These are phyloP conservation scores for Diarsia rubi DNA, from an alignment of 2,888 invertebrate species.

Conservation along the genomic window DNA sequence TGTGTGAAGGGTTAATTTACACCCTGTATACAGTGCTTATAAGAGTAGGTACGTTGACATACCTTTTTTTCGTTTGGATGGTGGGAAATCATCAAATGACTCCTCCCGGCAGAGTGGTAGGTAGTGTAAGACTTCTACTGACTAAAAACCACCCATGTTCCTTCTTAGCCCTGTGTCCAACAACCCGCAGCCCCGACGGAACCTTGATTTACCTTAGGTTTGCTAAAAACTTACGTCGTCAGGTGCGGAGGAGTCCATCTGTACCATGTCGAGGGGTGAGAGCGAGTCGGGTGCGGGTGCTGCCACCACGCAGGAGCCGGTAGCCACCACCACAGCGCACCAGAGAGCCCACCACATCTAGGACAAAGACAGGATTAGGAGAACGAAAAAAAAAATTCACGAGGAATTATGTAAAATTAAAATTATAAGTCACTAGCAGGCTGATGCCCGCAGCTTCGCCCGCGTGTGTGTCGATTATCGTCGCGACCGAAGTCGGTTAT, in stretches of 20 bases:
- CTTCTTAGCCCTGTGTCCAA: too few relatives aligned
- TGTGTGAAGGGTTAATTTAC: too few relatives aligned
- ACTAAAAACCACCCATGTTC: too few relatives aligned
- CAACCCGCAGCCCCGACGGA: too few relatives aligned
- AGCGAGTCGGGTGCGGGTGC: constrained; percentile 80
- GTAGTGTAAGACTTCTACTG: too few relatives aligned
- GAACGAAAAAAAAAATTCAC: not conserved
- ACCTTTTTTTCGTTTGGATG: too few relatives aligned
- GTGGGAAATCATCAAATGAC: too few relatives aligned
- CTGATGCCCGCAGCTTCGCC: too few relatives aligned
- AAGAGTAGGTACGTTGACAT: too few relatives aligned
- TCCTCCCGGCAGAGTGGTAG: too few relatives aligned
- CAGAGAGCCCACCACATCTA: constrained; percentile 89
- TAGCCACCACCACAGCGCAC: constrained; percentile 82
- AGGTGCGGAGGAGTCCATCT: constrained; percentile 81
- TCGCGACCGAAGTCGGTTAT: too few relatives aligned
- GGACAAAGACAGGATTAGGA: constrained; percentile 30
- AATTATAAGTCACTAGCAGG: not conserved
- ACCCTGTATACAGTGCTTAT: not conserved
- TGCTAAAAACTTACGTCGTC: constrained; percentile 82
- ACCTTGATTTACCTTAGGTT: not conserved
- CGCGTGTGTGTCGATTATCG: too few relatives aligned
- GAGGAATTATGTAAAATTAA: not conserved
- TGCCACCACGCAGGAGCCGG: constrained; percentile 78
- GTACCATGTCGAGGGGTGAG: constrained; percentile 82